Conservation (phyloP, 2,113 vertebrate genomes). For the Malurus elegans region DNA sequence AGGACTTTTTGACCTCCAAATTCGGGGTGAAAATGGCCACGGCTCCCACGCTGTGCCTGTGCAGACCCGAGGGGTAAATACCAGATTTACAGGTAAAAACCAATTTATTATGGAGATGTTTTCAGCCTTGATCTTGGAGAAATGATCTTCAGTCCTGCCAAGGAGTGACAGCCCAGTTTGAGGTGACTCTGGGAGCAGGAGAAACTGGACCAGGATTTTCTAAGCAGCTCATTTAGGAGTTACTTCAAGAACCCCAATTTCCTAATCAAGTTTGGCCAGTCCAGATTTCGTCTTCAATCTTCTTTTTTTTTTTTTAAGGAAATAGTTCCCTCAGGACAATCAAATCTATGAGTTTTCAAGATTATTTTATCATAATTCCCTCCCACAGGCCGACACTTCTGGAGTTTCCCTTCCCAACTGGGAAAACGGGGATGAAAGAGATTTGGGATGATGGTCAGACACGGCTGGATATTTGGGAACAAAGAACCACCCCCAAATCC, state of each 20-base stretch:
- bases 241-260: rapidly evolving
- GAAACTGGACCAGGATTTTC: not conserved
- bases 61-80: not conserved
- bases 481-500: not conserved
- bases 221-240: not conserved
- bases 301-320: not conserved
- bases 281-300: not conserved
- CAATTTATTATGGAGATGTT: not conserved
- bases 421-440: not conserved
- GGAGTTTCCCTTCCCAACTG: not conserved
- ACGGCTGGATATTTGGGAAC: not conserved
- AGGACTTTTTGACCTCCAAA: not conserved
- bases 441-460: not conserved
- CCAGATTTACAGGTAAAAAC: not conserved
- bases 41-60: not conserved
- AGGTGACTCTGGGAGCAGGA: not conserved
- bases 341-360: not conserved
- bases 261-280: not conserved
- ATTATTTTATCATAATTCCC: not conserved
- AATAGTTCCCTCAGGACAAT: not conserved
- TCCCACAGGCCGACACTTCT: not conserved
- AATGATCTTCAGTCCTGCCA: not conserved
- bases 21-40: not conserved
- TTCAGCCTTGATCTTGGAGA: not conserved
- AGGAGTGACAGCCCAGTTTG: not conserved